phyloP scores from a whole-genome alignment of 2,888 invertebrate species.

The Leptopilina drosophilae region DNA sequence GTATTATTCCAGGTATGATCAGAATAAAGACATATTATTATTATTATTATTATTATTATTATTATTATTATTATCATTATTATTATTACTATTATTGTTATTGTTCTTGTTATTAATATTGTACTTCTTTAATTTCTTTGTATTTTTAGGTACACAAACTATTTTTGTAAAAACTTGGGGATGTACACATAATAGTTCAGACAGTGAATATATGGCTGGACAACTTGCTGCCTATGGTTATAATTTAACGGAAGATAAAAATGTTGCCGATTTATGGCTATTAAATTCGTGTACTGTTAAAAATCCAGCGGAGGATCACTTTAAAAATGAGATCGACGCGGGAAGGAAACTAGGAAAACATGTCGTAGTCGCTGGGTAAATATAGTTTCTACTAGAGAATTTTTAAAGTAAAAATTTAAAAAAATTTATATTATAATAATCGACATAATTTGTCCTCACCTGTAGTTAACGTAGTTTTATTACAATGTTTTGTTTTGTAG shows the following conservation, averaged over 20 bases:
- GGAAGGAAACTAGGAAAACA: constrained; percentile 87
- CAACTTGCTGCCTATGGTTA: constrained; percentile 93
- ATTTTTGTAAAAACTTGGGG: constrained; percentile 94
- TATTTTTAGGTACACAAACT: constrained; percentile 80
- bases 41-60: not conserved
- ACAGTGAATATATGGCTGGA: constrained; percentile 99
- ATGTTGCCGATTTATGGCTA: constrained; percentile 93
- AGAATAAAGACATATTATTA: constrained; percentile 81
- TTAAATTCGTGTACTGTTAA: constrained; percentile 99
- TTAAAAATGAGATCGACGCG: constrained; percentile 91
- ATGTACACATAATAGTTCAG: constrained; percentile 98
- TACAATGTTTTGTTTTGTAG: too few relatives aligned
- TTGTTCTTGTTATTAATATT: not conserved
- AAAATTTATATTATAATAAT: too few relatives aligned
- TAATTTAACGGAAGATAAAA: constrained; percentile 87
- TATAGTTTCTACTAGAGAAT: constrained; percentile 40
- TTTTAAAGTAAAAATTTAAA: too few relatives aligned
- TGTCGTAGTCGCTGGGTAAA: constrained; percentile 93
- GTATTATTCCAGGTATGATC: constrained; percentile 82
- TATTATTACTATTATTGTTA: not conserved
- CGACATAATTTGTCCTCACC: too few relatives aligned
- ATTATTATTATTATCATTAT: too few relatives aligned
- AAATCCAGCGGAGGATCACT: constrained; percentile 97
- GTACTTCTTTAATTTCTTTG: too few relatives aligned
- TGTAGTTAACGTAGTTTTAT: too few relatives aligned